Evolutionary conservation across 2,888 invertebrate genomes (phyloP), one percentile per base, ranked within the genome.

Genomic region (Drosophila ustulata): DNA sequence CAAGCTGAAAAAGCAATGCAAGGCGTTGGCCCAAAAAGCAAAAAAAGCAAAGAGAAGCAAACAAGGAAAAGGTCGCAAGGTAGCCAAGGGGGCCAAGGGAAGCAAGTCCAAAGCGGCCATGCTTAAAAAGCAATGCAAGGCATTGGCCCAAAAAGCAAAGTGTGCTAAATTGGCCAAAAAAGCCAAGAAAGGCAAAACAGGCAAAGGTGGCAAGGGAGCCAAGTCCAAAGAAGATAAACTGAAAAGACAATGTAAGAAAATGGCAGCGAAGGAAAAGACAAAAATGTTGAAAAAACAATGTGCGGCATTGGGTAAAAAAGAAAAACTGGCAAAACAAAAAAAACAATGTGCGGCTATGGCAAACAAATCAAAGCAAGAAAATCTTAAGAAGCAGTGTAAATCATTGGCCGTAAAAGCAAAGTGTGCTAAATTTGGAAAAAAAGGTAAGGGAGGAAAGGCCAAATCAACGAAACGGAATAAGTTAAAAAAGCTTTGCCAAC

Each of bases 281-380:
- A 9, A 6, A 4, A 50, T 66, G 9, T 6, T 53, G 0, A 50
- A 56, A 39, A 62, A 51, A 30, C 34, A 34, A 13, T 32, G 58
- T 11, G 43, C 9, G 2, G 11, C 57, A 47, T 6, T 62, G 46
- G 43, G 41, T 3, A 45, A 57, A 45, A 45, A 25, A 2, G 18
- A 55, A 26, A 45, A 56, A 0, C 9, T 7, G 3, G 2, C 46
- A 0, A 49, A 58, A n/a, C 1, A 69, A 1, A 41, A 63, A 13
- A 23, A 73, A 18, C 1, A 49, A 32, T 78, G 81, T 41, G 53
- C 45, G n/a, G 52, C 64, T 25, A 13, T 45, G 13, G 59, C 50
- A 13, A 9, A 56, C 4, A n/a, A 49, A 41, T 37, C 18, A 18
- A 18, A 37, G 4, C 11, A 34, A 34, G 34, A 9, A n/a, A 47